Conservation (phyloP, 2,113 vertebrate genomes). For the Cephalopterus ornatus region DNA sequence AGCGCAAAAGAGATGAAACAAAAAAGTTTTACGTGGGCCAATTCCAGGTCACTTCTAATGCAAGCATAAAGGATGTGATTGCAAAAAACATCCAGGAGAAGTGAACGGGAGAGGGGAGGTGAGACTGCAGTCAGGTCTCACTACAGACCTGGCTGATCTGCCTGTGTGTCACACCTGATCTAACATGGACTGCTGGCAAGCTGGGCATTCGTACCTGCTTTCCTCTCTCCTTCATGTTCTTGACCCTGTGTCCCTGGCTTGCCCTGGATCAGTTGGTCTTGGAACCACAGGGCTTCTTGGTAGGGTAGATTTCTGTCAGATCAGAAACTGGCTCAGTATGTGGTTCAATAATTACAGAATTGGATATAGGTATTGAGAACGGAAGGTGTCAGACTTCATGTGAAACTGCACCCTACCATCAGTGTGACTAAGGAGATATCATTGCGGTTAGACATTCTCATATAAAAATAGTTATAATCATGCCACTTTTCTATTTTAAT, state of each 20-base stretch:
- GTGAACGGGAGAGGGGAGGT: not conserved
- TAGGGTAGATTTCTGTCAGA: not conserved
- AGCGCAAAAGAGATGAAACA: not conserved
- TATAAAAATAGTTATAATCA: not conserved
- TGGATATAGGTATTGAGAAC: not conserved
- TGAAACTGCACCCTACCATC: not conserved
- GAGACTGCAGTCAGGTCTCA: not conserved
- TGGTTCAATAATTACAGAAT: not conserved
- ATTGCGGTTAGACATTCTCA: not conserved
- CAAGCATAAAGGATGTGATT: not conserved
- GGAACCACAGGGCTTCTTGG: not conserved
- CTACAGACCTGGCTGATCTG: not conserved
- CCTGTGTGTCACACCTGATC: not conserved
- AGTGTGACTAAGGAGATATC: not conserved
- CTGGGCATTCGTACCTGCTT: not conserved
- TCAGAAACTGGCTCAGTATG: not conserved
- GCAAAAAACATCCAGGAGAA: not conserved
- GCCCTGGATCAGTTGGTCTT: not conserved
- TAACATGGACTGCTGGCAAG: not conserved
- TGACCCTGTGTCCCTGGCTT: not conserved
- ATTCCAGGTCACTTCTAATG: not conserved
- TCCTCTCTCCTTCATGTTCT: not conserved
- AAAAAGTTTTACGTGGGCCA: not conserved
- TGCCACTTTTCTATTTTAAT: not conserved
- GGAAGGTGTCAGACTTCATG: not conserved